Conservation (phyloP, 2,888 invertebrate species). For the Perdita meconis region DNA sequence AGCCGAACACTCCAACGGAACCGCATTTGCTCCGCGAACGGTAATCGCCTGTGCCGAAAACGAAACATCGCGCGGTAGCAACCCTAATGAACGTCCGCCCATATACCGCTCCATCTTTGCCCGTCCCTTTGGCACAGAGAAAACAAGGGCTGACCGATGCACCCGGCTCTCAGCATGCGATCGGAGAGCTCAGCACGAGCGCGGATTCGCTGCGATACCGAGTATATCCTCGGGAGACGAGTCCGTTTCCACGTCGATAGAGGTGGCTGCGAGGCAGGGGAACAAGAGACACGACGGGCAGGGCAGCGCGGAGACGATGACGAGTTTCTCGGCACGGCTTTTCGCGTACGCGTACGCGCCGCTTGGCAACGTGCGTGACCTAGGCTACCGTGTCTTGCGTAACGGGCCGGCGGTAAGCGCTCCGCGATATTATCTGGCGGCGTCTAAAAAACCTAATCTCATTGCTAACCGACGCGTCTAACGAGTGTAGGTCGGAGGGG, state of each 20-base stretch:
- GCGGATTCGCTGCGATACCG: not conserved
- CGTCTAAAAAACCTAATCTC: slow-evolving; percentile 51
- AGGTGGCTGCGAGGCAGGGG: not conserved
- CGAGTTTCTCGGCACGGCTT: slow-evolving; percentile 13
- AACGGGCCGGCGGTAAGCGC: slow-evolving; percentile 31
- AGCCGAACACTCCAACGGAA: too few relatives aligned
- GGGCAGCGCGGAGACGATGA: not conserved
- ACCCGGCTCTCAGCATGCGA: too few relatives aligned
- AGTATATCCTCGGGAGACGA: not conserved
- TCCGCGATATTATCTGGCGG: slow-evolving; percentile 39
- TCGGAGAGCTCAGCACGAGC: too few relatives aligned
- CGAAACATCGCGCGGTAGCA: too few relatives aligned
- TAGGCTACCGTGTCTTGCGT: slow-evolving; percentile 53
- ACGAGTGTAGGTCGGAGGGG: not conserved
- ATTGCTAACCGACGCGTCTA: slow-evolving; percentile 16
- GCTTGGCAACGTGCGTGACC: slow-evolving; percentile 54
- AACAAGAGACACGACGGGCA: not conserved
- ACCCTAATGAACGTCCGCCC: too few relatives aligned
- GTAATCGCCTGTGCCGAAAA: too few relatives aligned
- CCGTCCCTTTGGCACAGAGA: too few relatives aligned
- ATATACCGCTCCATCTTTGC: too few relatives aligned
- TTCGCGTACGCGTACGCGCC: slow-evolving; percentile 29
- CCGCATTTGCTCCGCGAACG: too few relatives aligned
- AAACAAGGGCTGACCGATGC: too few relatives aligned
- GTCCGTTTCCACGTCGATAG: not conserved